A percentile compares a stretch with the other conserved stretches of the same genome.
These are phyloP conservation scores for Uria lomvia DNA, from an alignment of 2,113 vertebrate genomes.

Conservation along the genomic window DNA sequence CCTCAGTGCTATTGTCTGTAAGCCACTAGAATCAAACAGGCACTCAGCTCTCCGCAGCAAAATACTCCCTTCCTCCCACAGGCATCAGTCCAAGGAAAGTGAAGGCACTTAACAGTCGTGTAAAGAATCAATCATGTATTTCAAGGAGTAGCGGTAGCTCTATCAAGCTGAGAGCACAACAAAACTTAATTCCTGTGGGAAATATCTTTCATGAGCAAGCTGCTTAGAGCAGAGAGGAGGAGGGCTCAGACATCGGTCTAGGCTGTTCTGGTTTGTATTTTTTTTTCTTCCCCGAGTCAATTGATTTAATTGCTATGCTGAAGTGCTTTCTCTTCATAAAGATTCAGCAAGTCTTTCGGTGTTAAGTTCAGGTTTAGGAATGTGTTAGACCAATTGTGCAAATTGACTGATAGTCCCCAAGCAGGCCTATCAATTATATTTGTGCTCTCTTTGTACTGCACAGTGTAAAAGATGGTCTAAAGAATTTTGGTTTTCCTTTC, in stretches of 20 bases:
- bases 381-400: constrained; percentile 18
- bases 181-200: constrained; percentile 61
- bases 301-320: constrained; percentile 37
- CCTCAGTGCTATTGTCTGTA: constrained; percentile 39
- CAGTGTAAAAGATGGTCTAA: neutral
- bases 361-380: constrained; percentile 39
- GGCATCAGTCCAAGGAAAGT: constrained; percentile 59
- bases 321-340: constrained; percentile 31
- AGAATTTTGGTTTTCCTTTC: neutral
- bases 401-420: constrained; percentile 22
- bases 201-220: constrained; percentile 52
- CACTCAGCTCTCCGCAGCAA: constrained; percentile 44
- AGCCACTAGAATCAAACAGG: constrained; percentile 47
- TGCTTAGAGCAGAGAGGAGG: constrained; percentile 20
- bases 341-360: constrained; percentile 18
- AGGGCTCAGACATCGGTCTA: neutral
- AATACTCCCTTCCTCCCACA: constrained; percentile 64
- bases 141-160: constrained; percentile 45
- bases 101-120: constrained; percentile 60
- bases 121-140: constrained; percentile 69
- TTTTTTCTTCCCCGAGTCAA: neutral
- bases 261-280: neutral
- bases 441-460: neutral
- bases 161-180: constrained; percentile 57
- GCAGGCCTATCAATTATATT: constrained; percentile 6